Evolutionary conservation across 2,888 invertebrate genomes (phyloP).

Genomic region (Diaprepes abbreviatus): DNA sequence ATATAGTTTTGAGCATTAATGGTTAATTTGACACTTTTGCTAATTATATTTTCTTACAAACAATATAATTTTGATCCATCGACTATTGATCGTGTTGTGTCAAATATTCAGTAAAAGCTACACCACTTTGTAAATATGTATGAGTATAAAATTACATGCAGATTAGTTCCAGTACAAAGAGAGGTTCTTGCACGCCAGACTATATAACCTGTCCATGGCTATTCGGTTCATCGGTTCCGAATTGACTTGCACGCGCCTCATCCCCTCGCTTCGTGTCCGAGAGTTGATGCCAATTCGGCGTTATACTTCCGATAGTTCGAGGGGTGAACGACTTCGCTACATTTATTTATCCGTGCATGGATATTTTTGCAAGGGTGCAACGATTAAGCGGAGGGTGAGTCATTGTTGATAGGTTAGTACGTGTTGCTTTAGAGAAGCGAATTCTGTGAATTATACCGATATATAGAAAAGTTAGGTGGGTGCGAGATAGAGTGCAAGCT

Average conservation of each 20-base stretch:
- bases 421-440: constrained; percentile 20
- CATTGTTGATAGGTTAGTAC: constrained; percentile 19
- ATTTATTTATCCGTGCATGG: constrained; percentile 26
- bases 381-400: constrained; percentile 24
- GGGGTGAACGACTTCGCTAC: constrained; percentile 37
- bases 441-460: too few relatives aligned
- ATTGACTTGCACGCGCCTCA: constrained; percentile 21
- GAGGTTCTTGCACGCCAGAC: background rate
- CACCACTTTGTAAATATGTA: background rate
- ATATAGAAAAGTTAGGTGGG: too few relatives aligned
- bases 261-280: constrained; percentile 1
- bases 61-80: too few relatives aligned
- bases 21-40: too few relatives aligned
- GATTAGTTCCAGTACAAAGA: constrained; percentile 16
- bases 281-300: constrained; percentile 21
- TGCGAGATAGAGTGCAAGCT: too few relatives aligned
- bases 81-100: too few relatives aligned
- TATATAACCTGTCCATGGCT: constrained; percentile 10
- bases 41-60: too few relatives aligned
- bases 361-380: constrained; percentile 28
- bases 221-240: constrained; percentile 27
- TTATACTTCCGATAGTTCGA: constrained; percentile 25
- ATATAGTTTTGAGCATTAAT: too few relatives aligned
- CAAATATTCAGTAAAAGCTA: too few relatives aligned
- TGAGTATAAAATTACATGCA: background rate